Conservation (phyloP, 2,113 vertebrate genomes). For the Antechinus stuartii region DNA sequence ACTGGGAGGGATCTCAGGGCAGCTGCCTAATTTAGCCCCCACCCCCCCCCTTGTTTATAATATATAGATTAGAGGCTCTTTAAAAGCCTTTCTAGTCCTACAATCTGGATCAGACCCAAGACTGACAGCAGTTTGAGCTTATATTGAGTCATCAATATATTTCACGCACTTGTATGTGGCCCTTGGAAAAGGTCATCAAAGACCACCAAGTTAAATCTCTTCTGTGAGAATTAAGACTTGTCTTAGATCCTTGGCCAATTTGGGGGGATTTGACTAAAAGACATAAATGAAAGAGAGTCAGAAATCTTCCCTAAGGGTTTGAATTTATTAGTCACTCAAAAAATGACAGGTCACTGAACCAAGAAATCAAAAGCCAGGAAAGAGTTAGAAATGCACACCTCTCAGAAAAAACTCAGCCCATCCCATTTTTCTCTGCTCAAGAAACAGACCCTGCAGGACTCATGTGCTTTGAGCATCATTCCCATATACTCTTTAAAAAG, state of each 20-base stretch:
- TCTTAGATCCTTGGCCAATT: slow-evolving; percentile 46
- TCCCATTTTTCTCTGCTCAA: background rate
- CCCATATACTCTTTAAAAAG: background rate
- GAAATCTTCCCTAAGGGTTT: slow-evolving; percentile 32
- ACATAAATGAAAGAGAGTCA: slow-evolving; percentile 1
- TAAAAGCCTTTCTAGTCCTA: background rate
- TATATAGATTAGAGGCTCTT: background rate
- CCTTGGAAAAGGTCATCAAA: slow-evolving; percentile 38
- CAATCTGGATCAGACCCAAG: background rate
- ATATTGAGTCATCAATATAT: background rate
- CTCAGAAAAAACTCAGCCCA: background rate
- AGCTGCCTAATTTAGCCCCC: background rate
- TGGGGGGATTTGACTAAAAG: slow-evolving; percentile 31
- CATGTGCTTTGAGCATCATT: background rate
- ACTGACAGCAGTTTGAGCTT: background rate
- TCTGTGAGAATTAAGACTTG: background rate
- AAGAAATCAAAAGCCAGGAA: slow-evolving; percentile 22
- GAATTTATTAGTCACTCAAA: slow-evolving; percentile 2
- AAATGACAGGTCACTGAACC: slow-evolving; percentile 29
- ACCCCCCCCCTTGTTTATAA: background rate
- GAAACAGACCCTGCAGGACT: background rate
- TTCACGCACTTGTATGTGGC: background rate
- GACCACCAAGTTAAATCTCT: slow-evolving; percentile 50
- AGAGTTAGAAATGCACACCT: background rate
- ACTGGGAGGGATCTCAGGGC: background rate